Base-by-base conservation (phyloP, 2,113 vertebrate species). In the Ciconia maguari region DNA sequence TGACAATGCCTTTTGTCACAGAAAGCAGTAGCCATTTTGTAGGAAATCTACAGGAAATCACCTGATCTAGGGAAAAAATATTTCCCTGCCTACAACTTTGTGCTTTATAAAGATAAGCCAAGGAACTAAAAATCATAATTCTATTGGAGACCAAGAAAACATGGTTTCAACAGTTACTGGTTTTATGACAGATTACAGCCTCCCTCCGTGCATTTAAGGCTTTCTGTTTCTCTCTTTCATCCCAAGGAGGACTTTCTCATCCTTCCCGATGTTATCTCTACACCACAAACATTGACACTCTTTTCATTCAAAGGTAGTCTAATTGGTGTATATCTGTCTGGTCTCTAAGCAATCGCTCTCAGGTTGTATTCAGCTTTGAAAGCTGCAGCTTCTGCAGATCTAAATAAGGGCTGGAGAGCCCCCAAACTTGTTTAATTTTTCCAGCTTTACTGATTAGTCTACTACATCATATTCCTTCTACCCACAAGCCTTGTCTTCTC, bases 131-230 rank as follows among this genome's bases (percentile, higher is more conserved):
- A 66, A 30, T 48, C 6, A 4, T 3, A 46, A 18, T 7, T 55
- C 6, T 61, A 6, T 4, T 75, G 27, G 21, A 74, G 54, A 52
- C 1, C 7, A 54, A 52, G 42, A 66, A 52, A 66, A 60, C 3
- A 21, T 13, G 4, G 11, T 41, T 51, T 91, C 42, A 55, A 32
- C 0, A 1, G 7, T 65, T 27, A 21, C 22, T 44, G 29, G 30
- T 42, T 52, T 62, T 36, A 52, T 17, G 19, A 5, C 5, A 48
- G 24, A 38, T 65, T 69, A 32, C 11, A 74, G 1, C 3, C 3
- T 21, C 16, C 11, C 6, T 34, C 15, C 1, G 0, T 17, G 2
- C 6, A n/a, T 36, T 65, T 71, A n/a, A 64, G 14, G 10, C 17
- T 58, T 94, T 85, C 16, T 74, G 3, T 41, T 61, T 61, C 41